A percentile compares a stretch with the other conserved stretches of the same genome.
Conservation (phyloP, 2,113 vertebrate species). For the Terrapene triunguis region DNA sequence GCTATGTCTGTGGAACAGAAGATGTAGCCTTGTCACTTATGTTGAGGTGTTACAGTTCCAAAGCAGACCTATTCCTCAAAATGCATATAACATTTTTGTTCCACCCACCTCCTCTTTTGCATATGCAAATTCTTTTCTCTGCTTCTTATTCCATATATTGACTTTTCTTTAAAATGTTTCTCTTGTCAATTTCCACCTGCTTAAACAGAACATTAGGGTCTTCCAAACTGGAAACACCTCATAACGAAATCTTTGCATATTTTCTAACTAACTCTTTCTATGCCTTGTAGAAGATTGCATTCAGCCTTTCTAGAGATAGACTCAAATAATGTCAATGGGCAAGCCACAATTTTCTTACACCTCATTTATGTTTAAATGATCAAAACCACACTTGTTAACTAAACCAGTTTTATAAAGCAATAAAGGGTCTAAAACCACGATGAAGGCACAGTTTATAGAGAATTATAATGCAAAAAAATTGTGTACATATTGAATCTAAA, state of each 20-base stretch:
- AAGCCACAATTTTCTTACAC: not conserved
- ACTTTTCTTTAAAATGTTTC: not conserved
- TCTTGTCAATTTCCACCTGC: not conserved
- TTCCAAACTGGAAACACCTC: not conserved
- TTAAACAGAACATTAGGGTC: not conserved
- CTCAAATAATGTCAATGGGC: not conserved
- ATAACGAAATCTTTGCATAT: not conserved
- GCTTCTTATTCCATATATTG: not conserved
- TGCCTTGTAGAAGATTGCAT: not conserved
- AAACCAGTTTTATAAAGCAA: not conserved
- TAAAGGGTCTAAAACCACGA: not conserved
- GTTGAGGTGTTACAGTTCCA: not conserved
- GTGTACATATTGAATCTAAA: not conserved
- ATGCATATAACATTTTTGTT: not conserved
- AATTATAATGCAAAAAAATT: not conserved
- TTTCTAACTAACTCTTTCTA: not conserved
- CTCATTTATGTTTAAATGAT: not conserved
- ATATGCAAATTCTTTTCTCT: not conserved
- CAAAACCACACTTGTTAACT: not conserved
- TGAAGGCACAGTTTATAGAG: not conserved
- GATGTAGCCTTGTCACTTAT: not conserved
- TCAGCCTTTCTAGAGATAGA: not conserved
- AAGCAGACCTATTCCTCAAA: not conserved
- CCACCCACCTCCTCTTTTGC: not conserved
- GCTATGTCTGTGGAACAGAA: not conserved